Conservation (phyloP, 1,140 invertebrate genomes). For the Brachionus calyciflorus region DNA sequence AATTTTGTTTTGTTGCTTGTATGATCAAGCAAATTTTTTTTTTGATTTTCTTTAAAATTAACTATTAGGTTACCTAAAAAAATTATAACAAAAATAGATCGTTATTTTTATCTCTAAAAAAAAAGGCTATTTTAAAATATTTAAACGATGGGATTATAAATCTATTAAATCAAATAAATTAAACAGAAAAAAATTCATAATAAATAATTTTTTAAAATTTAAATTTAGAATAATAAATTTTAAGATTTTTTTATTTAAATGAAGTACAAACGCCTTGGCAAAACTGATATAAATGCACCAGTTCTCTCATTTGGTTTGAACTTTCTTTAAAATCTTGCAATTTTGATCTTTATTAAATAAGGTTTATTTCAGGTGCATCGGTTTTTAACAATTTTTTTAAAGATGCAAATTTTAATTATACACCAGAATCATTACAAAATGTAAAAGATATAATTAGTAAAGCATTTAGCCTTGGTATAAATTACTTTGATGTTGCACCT, state of each 20-base stretch:
- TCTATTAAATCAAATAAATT: too few species aligned
- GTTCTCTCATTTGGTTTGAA: conserved; percentile 1
- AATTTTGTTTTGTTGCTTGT: too few species aligned
- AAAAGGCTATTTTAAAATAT: too few species aligned
- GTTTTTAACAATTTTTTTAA: conserved; percentile 60
- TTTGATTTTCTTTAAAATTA: too few species aligned
- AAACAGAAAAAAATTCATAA: too few species aligned
- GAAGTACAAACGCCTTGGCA: not conserved
- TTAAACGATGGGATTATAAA: too few species aligned
- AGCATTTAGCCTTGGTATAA: conserved; percentile 75
- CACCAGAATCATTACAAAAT: conserved; percentile 67
- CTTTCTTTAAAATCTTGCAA: not conserved
- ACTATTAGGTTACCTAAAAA: too few species aligned
- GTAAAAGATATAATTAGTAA: conserved; percentile 64
- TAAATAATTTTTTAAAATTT: too few species aligned
- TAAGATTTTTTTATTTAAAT: not conserved
- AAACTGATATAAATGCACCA: conserved; percentile 14
- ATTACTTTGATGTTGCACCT: conserved; percentile 85
- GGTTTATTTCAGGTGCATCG: conserved; percentile 52
- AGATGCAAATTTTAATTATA: conserved; percentile 57
- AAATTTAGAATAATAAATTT: too few species aligned
- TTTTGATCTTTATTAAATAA: not conserved
- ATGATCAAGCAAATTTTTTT: too few species aligned
- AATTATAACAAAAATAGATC: too few species aligned
- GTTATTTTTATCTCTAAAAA: too few species aligned